A percentile compares a stretch with the other conserved stretches of the same genome.
phyloP scores from a whole-genome alignment of 2,888 invertebrate species.

The Rotaria sp. region DNA sequence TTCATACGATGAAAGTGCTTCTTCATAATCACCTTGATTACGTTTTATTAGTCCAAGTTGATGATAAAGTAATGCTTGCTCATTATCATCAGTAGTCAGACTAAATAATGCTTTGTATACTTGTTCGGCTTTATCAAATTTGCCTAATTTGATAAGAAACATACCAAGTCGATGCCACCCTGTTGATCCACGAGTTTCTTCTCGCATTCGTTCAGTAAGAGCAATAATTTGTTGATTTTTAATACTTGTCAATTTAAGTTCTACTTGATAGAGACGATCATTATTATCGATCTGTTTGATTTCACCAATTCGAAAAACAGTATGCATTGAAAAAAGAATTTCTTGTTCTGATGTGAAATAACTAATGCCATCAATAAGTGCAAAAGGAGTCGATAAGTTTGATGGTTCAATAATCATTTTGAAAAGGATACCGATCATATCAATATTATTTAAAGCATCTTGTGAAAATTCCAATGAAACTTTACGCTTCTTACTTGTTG shows the following conservation, averaged over 20 bases:
- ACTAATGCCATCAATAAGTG: neutral
- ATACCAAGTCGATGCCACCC: neutral
- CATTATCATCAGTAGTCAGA: neutral
- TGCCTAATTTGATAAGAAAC: neutral
- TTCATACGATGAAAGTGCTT: neutral
- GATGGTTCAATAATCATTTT: neutral
- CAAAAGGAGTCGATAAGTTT: neutral
- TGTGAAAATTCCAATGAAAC: neutral
- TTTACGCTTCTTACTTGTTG: neutral
- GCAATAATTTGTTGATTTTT: neutral
- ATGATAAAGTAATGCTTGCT: neutral
- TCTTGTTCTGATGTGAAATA: neutral
- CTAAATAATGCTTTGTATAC: neutral
- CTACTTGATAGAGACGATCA: neutral
- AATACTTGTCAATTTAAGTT: neutral
- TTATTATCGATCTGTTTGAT: neutral
- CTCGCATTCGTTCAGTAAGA: neutral
- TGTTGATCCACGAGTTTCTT: neutral
- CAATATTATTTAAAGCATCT: neutral
- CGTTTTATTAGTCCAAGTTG: neutral
- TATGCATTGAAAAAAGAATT: neutral
- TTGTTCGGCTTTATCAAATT: neutral
- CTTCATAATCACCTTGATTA: neutral
- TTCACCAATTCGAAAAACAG: neutral
- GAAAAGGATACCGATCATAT: neutral